Evolutionary conservation across 2,113 vertebrate species (phyloP).

Genomic region (Ivindomyrus marchei): DNA sequence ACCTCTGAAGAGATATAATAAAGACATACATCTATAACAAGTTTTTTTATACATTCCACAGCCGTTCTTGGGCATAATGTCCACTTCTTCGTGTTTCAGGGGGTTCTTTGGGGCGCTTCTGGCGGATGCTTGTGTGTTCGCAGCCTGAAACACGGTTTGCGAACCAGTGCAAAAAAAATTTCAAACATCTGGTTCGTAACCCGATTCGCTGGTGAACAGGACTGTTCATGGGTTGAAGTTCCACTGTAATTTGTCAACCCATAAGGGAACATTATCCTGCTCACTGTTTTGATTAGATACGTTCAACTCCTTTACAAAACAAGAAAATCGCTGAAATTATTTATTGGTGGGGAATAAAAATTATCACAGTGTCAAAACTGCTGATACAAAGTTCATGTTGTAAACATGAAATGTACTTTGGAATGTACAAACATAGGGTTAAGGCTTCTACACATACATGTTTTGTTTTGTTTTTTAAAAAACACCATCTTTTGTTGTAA

Average conservation of each 20-base stretch:
- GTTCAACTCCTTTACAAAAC: background rate
- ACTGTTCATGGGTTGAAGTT: too few relatives aligned
- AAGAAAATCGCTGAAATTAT: background rate
- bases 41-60: too few relatives aligned
- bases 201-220: too few relatives aligned
- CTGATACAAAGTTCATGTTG: constrained; percentile 15
- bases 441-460: background rate
- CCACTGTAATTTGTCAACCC: background rate
- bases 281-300: background rate
- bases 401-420: constrained; percentile 15
- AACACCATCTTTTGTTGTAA: background rate
- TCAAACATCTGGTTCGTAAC: too few relatives aligned
- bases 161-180: too few relatives aligned
- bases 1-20: too few relatives aligned
- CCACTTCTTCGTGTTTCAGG: too few relatives aligned
- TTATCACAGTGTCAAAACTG: constrained; percentile 14
- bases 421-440: constrained; percentile 16
- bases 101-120: too few relatives aligned
- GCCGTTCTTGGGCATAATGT: too few relatives aligned
- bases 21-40: too few relatives aligned
- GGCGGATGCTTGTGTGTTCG: too few relatives aligned
- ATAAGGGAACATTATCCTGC: background rate
- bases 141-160: too few relatives aligned
- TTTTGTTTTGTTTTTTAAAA: background rate
- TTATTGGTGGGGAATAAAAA: constrained; percentile 1